Evolutionary conservation across 2,888 invertebrate genomes (phyloP).

Genomic region (Phytoseiulus persimilis): DNA sequence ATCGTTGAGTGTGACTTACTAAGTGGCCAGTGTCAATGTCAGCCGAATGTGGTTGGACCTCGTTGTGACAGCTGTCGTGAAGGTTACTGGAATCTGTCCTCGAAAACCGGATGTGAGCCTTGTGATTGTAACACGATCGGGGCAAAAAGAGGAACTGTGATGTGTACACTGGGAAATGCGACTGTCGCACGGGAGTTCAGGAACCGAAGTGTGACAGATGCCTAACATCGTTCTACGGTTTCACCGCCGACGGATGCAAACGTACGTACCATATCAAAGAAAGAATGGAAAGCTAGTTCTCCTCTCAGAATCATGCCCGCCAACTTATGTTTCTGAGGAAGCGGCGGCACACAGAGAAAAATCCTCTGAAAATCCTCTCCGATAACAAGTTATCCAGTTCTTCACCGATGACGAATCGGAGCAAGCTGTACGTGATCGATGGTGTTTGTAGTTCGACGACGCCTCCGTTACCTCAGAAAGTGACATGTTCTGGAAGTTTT

Average conservation of each 20-base stretch:
- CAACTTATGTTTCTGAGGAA: too few species aligned
- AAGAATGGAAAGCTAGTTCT: too few species aligned
- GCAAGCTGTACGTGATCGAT: too few species aligned
- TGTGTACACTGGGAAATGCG: conserved; percentile 67
- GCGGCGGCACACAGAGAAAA: too few species aligned
- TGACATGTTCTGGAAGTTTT: too few species aligned
- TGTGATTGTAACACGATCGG: conserved; percentile 86
- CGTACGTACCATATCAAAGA: conserved; percentile 46
- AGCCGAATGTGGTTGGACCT: conserved; percentile 50
- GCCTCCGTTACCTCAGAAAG: too few species aligned
- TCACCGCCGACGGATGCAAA: conserved; percentile 53
- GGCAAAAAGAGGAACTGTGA: conserved; percentile 76
- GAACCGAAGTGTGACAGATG: conserved; percentile 54
- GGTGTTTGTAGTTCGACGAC: too few species aligned
- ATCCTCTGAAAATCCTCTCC: too few species aligned
- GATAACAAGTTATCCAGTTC: too few species aligned
- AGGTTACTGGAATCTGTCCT: conserved; percentile 64
- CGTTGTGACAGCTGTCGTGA: conserved; percentile 55
- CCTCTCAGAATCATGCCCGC: too few species aligned
- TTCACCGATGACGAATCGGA: too few species aligned
- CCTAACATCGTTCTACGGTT: conserved; percentile 53
- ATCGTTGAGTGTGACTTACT: conserved; percentile 47
- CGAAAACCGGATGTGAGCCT: conserved; percentile 53
- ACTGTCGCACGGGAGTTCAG: conserved; percentile 58
- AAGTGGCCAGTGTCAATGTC: conserved; percentile 52